These are phyloP conservation scores for Ceratothoa steindachneri DNA, from an alignment of 2,888 invertebrate genomes.

Conservation along the genomic window DNA sequence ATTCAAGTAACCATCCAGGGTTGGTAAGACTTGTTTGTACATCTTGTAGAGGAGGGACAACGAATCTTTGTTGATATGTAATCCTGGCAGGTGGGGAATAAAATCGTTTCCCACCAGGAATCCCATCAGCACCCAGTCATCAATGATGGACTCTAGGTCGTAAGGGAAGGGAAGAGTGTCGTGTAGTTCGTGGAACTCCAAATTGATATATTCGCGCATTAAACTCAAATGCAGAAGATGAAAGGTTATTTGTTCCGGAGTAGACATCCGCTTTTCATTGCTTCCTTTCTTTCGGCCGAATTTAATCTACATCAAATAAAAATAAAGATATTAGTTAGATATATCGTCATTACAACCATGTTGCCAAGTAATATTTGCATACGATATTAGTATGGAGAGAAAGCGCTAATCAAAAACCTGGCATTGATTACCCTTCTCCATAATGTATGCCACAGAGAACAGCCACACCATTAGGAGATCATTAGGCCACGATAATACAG, in stretches of 20 bases:
- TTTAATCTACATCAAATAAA: conserved; percentile 61
- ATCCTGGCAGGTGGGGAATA: conserved; percentile 88
- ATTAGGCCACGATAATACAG: no score
- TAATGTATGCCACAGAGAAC: no score
- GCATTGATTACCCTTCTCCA: no score
- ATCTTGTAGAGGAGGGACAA: conserved; percentile 78
- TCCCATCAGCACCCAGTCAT: conserved; percentile 97
- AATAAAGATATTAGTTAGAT: no score
- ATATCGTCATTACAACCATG: no score
- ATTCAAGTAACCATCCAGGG: conserved; percentile 87
- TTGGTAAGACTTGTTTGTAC: conserved; percentile 80
- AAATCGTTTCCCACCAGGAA: conserved; percentile 98
- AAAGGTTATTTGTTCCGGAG: conserved; percentile 86
- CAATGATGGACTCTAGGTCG: conserved; percentile 85
- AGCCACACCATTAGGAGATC: no score
- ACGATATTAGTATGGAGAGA: no score
- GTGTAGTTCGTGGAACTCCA: conserved; percentile 56
- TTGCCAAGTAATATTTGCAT: no score
- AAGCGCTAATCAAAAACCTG: no score
- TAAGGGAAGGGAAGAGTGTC: conserved; percentile 67
- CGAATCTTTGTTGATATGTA: conserved; percentile 88
- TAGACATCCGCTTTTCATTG: conserved; percentile 57
- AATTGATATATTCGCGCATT: conserved; percentile 55
- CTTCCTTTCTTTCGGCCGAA: conserved; percentile 58
- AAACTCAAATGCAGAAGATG: conserved; percentile 87